A percentile compares a stretch with the other conserved stretches of the same genome.
Evolutionary conservation across 2,888 invertebrate species (phyloP).

Genomic region (Gasteruption jaculator): DNA sequence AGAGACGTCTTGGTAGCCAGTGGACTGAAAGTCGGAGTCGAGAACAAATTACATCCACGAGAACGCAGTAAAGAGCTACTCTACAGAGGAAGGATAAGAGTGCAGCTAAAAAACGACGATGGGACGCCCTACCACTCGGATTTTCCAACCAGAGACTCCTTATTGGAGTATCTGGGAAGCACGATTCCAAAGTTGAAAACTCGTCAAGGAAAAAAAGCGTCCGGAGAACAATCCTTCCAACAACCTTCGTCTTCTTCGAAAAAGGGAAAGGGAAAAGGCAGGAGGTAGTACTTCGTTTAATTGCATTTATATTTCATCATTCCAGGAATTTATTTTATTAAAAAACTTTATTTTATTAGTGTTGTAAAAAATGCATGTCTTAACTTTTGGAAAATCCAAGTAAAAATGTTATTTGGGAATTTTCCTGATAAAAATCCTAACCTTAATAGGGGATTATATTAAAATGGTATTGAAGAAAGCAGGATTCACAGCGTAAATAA

Average conservation of each 20-base stretch:
- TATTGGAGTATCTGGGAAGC: slow-evolving; percentile 73
- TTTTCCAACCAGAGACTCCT: slow-evolving; percentile 70
- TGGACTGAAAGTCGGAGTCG: slow-evolving; percentile 81
- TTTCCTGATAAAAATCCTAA: too few species aligned
- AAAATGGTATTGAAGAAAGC: too few species aligned
- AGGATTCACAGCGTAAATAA: too few species aligned
- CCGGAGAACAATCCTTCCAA: slow-evolving; percentile 45
- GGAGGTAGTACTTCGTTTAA: slow-evolving; percentile 38
- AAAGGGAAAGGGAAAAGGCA: slow-evolving; percentile 52
- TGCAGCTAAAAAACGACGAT: slow-evolving; percentile 90
- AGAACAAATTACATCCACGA: slow-evolving; percentile 87
- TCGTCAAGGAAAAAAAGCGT: slow-evolving; percentile 59
- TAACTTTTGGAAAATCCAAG: too few species aligned
- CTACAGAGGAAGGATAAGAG: slow-evolving; percentile 82
- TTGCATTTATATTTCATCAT: slow-evolving; percentile 1
- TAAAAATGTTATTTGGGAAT: too few species aligned
- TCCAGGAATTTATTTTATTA: neutral
- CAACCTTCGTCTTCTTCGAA: slow-evolving; percentile 37
- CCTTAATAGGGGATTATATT: too few species aligned
- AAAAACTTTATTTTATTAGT: too few species aligned
- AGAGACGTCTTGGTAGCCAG: slow-evolving; percentile 83
- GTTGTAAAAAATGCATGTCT: too few species aligned
- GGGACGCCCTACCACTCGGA: slow-evolving; percentile 69
- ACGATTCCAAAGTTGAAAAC: slow-evolving; percentile 89
- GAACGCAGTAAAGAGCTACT: slow-evolving; percentile 87